phyloP scores from a whole-genome alignment of 2,797 vertebrate species.

The Hyperoplus lanceolatus region DNA sequence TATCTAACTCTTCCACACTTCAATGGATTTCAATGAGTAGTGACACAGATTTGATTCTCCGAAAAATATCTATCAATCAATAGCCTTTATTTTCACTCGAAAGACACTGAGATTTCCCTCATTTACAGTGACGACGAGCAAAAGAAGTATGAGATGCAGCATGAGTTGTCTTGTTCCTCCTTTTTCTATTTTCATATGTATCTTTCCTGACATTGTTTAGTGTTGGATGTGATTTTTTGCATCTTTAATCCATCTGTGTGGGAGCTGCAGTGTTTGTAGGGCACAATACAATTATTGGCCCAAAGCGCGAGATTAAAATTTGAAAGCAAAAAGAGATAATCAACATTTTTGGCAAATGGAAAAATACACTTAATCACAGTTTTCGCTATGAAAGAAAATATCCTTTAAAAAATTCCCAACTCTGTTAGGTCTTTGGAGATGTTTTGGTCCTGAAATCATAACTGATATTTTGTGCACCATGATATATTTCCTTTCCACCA shows the following conservation, averaged over 20 bases:
- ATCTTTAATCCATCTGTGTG: background rate
- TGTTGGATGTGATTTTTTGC: background rate
- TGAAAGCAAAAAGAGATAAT: constrained; percentile 23
- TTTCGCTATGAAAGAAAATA: background rate
- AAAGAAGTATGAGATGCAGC: background rate
- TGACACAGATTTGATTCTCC: background rate
- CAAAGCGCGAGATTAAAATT: background rate
- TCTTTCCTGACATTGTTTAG: background rate
- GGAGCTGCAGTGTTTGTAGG: background rate
- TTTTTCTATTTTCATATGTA: background rate
- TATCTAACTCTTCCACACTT: background rate
- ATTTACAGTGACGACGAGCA: background rate
- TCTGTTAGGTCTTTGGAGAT: background rate
- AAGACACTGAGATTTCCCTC: no score
- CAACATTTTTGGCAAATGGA: background rate
- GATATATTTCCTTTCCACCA: constrained; percentile 37
- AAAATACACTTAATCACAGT: background rate
- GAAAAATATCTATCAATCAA: background rate
- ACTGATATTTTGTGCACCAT: constrained; percentile 21
- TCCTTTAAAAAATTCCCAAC: background rate
- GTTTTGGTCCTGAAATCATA: constrained; percentile 13
- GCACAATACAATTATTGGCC: background rate
- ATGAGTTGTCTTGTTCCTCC: background rate
- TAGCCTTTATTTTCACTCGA: no score
- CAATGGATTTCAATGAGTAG: background rate